Evolutionary conservation across 2,113 vertebrate species (phyloP).

Genomic region (Orycteropus afer): DNA sequence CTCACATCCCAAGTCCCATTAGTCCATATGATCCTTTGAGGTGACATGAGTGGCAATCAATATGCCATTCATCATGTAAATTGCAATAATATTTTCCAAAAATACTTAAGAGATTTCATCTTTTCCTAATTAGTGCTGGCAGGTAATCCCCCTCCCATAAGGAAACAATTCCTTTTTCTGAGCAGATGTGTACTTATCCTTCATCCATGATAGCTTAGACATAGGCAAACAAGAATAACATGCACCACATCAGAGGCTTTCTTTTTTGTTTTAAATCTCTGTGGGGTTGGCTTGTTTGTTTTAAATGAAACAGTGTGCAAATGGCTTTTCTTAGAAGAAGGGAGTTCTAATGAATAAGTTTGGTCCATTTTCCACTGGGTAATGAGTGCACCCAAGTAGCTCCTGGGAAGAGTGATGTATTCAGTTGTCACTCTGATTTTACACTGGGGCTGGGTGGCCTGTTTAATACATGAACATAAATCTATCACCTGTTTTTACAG

Average conservation of each 20-base stretch:
- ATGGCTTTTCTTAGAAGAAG: constrained; percentile 73
- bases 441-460: constrained; percentile 76
- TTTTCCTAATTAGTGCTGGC: constrained; percentile 48
- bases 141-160: constrained; percentile 20
- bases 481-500: constrained; percentile 53
- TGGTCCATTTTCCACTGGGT: constrained; percentile 78
- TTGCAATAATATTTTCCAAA: not conserved
- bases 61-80: not conserved
- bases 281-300: constrained; percentile 64
- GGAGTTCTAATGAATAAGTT: constrained; percentile 74
- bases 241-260: constrained; percentile 56
- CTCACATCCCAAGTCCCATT: not conserved
- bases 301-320: constrained; percentile 76
- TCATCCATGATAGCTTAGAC: constrained; percentile 54
- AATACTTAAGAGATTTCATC: constrained; percentile 38
- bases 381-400: constrained; percentile 71
- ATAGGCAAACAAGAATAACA: constrained; percentile 21
- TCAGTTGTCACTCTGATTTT: constrained; percentile 84
- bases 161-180: not conserved
- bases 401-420: constrained; percentile 76
- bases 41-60: not conserved
- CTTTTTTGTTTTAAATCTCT: constrained; percentile 63
- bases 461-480: constrained; percentile 81
- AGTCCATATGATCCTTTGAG: not conserved
- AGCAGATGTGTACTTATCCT: constrained; percentile 31